Evolutionary conservation across 2,888 invertebrate genomes (phyloP), one percentile per base, ranked within the genome.

Genomic region (Thera obeliscata): DNA sequence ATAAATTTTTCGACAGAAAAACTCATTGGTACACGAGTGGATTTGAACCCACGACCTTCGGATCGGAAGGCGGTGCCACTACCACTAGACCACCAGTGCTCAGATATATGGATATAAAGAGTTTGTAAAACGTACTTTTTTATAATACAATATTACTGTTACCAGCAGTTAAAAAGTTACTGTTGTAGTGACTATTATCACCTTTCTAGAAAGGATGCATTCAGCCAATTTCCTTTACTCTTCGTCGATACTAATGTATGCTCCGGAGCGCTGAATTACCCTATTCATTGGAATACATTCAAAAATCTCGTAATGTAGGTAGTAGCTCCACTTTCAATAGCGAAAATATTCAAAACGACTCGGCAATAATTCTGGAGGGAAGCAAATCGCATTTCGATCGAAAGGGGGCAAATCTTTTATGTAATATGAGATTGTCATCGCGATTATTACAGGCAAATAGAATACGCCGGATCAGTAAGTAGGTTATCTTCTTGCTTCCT

Each of bases 401-500:
- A 89, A 89, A 90, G 91, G 91, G 92, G 92, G 91, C 88, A 93
- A 93, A 93, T 92, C 93, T 93, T 93, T 93, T 93, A 92, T 93
- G 92, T 91, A 92, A 92, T 93, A 93, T 92, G 88, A 93, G 92
- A 93, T 93, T 92, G 93, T 93, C 93, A 93, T 93, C 91, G 93
- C 91, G 92, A 93, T 93, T 93, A 93, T 93, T 93, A 93, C 90
- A 92, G 91, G 91, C 90, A 93, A 93, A 93, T 93, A 93, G 93
- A 93, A 93, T 92, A 92, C 91, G 89, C 86, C 87, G 89, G 90
- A 90, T 91, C 93, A 87, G 89, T 93, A 93, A 93, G 90, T 91
- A 89, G 93, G 93, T 93, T 93, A 93, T 92, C 91, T 87, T 80
- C 88, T 86, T 87, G 88, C 91, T 91, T 92, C 93, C 90, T 88